phyloP scores from a whole-genome alignment of 2,888 invertebrate genomes.

The Ochlodes sylvanus region DNA sequence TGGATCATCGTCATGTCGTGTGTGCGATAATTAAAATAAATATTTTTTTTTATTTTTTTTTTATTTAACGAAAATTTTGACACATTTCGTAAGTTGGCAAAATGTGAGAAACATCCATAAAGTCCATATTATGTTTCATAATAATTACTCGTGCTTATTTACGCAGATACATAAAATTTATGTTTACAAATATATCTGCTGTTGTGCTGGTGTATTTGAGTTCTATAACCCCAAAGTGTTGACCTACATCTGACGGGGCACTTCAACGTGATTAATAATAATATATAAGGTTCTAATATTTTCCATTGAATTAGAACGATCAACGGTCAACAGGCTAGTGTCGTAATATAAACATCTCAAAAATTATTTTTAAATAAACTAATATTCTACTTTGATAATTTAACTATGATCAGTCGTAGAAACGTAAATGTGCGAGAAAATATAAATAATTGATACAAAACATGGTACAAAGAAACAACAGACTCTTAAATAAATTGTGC shows the following conservation, averaged over 20 bases:
- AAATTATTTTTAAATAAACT: not conserved
- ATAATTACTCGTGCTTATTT: not conserved
- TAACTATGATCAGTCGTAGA: no score
- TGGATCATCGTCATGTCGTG: constrained; percentile 9
- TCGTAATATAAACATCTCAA: not conserved
- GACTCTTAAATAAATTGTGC: constrained; percentile 39
- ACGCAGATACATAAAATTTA: not conserved
- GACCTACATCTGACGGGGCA: not conserved
- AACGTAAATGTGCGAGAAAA: constrained; percentile 47
- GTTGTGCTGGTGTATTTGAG: not conserved
- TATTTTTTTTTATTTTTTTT: not conserved
- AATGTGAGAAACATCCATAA: no score
- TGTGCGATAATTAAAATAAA: constrained; percentile 16
- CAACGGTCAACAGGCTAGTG: not conserved
- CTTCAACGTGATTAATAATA: not conserved
- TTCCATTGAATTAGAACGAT: no score
- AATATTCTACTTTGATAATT: not conserved
- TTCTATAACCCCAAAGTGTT: not conserved
- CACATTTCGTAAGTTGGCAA: no score
- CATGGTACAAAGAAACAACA: constrained; percentile 51
- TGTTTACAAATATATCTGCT: not conserved
- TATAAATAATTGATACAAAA: constrained; percentile 47
- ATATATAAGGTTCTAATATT: no score
- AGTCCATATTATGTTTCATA: not conserved
- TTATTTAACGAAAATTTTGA: no score